phyloP scores from a whole-genome alignment of 2,797 vertebrate genomes.

The Pseudochirops cupreus region DNA sequence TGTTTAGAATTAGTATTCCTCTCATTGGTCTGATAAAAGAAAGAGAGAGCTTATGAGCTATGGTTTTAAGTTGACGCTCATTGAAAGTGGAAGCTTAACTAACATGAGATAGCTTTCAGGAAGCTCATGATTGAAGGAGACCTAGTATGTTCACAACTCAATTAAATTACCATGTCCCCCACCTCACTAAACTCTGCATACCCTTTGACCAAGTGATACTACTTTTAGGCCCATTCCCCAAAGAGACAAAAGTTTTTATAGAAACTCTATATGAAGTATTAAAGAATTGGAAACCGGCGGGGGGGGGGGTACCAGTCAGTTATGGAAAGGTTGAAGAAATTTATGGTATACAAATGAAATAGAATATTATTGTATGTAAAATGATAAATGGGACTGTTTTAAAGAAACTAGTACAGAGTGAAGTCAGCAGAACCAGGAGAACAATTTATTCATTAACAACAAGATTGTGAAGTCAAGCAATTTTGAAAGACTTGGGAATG shows the following conservation, averaged over 20 bases:
- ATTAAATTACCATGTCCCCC: not conserved
- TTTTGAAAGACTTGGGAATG: not conserved
- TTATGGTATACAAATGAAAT: not conserved
- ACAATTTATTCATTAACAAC: not conserved
- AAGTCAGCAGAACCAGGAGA: not conserved
- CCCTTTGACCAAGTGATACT: not conserved
- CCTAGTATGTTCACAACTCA: not conserved
- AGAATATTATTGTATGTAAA: not conserved
- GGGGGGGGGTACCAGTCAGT: not conserved
- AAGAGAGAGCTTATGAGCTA: not conserved
- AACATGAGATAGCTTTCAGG: not conserved
- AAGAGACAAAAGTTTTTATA: not conserved
- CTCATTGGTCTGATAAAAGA: not conserved
- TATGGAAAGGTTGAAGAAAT: not conserved
- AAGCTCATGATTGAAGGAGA: not conserved
- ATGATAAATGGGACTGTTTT: not conserved
- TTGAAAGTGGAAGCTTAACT: not conserved
- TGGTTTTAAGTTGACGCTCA: not conserved
- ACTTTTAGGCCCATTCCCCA: not conserved
- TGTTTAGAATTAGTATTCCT: no score
- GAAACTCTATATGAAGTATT: not conserved
- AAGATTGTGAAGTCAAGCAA: not conserved
- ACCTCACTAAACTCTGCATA: not conserved
- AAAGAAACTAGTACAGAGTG: not conserved
- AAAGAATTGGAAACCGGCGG: not conserved